Evolutionary conservation across 1,140 invertebrate genomes (phyloP), one percentile per base, ranked within the genome.

Genomic region (Cyclargus thomasi): DNA sequence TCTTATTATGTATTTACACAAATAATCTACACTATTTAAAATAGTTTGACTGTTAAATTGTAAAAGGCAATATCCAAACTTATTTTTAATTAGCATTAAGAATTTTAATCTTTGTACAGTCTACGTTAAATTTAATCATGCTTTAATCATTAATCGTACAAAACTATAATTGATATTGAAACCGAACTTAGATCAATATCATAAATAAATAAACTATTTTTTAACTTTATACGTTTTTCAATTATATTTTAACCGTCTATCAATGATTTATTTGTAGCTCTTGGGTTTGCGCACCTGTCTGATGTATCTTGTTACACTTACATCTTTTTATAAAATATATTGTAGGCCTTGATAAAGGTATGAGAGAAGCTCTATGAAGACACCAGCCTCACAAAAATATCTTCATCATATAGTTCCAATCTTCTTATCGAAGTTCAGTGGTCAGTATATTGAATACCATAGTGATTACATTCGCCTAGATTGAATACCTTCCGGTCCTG

Each of bases 71-170:
- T 35, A 39, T 47, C n/a, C 65, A 2, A 14, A 47, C 69, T 64
- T 65, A 47, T 69, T 59, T 63, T 67, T 64, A 16, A 63, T 47
- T 62, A 39, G 35, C 36, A 65, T 55, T 59, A 47, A 65, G 57
- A 59, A 64, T 36, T 65, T 5, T 63, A 21, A 57, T 59, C 14
- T 47, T 59, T 59, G 55, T 59, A 59, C 20, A 59, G 10, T 22
- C 18, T 2, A 59, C 23, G 62, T 63, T 17, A 69, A 55, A 59
- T 17, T 53, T 70, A 70, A 68, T 69, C 14, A 74, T 72, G 70
- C 74, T 76, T 76, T 76, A 76, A 76, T 70, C 68, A 64, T 72
- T 68, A 72, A 72, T 74, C 73, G 72, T 76, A 76, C 72, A 76
- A 76, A 76, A 63, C 18, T 59, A 21, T 18, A 67, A 66, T 20